Base-by-base conservation (phyloP, 2,888 invertebrate species). In the Chrysodeixis includens region DNA sequence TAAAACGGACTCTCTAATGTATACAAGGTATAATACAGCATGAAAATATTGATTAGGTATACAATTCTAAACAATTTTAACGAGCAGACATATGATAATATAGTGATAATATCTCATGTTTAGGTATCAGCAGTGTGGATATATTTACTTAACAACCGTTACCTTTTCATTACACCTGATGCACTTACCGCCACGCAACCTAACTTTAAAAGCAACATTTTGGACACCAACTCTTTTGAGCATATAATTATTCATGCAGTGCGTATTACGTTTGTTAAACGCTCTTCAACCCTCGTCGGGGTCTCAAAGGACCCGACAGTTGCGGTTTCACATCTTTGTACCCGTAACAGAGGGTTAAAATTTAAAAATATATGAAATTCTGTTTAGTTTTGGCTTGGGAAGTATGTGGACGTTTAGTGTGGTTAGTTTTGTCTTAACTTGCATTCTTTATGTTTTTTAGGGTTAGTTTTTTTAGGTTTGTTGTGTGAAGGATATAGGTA, bases 291-390 rank as follows among this genome's bases (percentile, higher is more conserved):
- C 82, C 75, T 69, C 68, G 68, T 68, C 69, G 61, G 60, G 71
- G 66, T 66, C 73, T 76, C 82, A 82, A 83, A 83, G 80, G 82
- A 56, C 69, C 62, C 69, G 79, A 73, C 84, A 80, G 82, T 71
- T 83, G 83, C 30, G 83, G 84, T 76, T 77, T 78, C 76, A 74
- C 81, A 78, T 81, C 82, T 82, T 80, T 82, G 80, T 81, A 51
- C 67, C 66, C 49, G 16, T 40, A 16, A 10, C 12, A 54, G 62
- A 65, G 68, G 71, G 74, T 77, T 67, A 57, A 56, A 63, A 46
- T 71, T 59, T 51, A 55, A 69, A 69, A 69, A 78, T 74, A 72
- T 55, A 56, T 30, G 58, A 32, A 49, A 62, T 35, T 62, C 32
- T 40, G 51, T 62, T 62, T 54, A 65, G 78, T 61, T 56, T 12